These are phyloP conservation scores for Panulirus ornatus DNA, from an alignment of 1,140 invertebrate species.

Conservation along the genomic window DNA sequence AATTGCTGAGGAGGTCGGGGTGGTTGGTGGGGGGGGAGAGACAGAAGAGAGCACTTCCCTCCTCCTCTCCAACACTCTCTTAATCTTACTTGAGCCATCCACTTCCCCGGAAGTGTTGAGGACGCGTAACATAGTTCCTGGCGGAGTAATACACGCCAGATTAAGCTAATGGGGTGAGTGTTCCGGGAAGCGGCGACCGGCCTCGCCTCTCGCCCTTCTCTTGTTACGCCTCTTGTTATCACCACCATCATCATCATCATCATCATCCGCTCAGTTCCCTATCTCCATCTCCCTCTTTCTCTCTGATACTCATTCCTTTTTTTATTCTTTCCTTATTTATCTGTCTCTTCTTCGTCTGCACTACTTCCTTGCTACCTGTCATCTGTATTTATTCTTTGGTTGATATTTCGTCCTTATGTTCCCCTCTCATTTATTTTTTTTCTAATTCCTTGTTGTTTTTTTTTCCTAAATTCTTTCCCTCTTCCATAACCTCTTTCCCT, in stretches of 20 bases:
- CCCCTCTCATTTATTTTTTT: neutral
- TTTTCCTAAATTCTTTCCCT: neutral
- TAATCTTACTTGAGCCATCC: neutral
- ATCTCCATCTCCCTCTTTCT: neutral
- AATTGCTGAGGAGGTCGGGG: too few species aligned
- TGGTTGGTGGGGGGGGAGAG: too few species aligned
- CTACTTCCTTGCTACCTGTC: neutral
- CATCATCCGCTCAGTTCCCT: neutral
- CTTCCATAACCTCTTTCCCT: neutral
- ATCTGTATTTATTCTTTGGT: neutral
- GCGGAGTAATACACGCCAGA: too few species aligned
- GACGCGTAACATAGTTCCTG: too few species aligned
- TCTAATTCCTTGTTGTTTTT: neutral
- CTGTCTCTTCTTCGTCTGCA: neutral
- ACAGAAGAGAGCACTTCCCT: too few species aligned
- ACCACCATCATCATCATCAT: neutral
- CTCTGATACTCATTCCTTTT: neutral
- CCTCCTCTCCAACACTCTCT: neutral
- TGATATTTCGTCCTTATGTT: neutral
- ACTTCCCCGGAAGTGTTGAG: neutral
- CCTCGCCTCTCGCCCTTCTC: neutral
- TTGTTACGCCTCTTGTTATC: neutral
- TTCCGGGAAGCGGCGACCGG: too few species aligned
- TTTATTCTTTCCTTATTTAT: neutral
- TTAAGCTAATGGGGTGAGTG: too few species aligned